Conservation (phyloP, 2,113 vertebrate genomes). For the Rhombomys opimus region DNA sequence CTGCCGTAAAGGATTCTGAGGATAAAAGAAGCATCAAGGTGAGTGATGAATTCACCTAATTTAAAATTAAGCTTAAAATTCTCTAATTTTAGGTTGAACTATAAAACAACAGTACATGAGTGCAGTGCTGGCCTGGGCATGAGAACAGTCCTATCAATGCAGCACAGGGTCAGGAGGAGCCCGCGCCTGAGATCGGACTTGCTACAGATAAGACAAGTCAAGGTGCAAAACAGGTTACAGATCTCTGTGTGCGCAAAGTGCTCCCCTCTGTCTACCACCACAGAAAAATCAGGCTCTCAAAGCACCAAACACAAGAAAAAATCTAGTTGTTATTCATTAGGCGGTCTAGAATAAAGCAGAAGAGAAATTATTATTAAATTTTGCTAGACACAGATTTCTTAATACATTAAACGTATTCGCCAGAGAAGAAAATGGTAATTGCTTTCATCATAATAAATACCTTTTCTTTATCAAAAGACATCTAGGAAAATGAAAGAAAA, state of each 20-base stretch:
- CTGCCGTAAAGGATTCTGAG: background rate
- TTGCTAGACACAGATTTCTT: constrained; percentile 9
- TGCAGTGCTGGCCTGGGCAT: background rate
- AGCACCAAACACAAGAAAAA: background rate
- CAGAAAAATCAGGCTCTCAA: background rate
- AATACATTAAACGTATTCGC: background rate
- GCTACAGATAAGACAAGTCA: background rate
- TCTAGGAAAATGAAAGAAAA: constrained; percentile 11
- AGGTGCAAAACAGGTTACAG: background rate
- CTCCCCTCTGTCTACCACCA: background rate
- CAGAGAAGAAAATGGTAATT: background rate
- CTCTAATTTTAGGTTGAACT: background rate
- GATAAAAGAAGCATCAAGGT: accelerated
- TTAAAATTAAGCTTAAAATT: too few species aligned
- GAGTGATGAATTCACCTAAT: background rate
- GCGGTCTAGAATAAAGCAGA: background rate
- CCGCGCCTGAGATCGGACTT: background rate
- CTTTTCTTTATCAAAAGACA: background rate
- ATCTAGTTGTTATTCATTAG: background rate
- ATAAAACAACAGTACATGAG: background rate
- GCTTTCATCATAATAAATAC: background rate
- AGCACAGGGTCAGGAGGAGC: background rate
- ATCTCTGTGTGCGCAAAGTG: background rate
- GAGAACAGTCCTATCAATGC: background rate
- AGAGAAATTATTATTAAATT: background rate